Base-by-base conservation (phyloP, 2,113 vertebrate genomes). In the Halichoerus grypus region DNA sequence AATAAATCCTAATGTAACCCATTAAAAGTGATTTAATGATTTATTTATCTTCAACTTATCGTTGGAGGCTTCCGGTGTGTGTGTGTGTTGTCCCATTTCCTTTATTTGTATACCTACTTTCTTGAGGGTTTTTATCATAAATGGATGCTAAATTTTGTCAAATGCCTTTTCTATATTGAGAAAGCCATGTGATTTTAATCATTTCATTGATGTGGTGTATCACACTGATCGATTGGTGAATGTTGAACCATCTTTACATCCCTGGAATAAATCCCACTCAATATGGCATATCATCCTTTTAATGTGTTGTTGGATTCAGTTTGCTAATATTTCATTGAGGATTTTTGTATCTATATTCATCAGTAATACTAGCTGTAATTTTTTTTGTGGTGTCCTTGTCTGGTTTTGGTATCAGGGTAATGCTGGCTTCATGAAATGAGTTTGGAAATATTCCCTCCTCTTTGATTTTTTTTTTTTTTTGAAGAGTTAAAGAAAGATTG, bases 11-110 rank as follows among this genome's bases (percentile, higher is more conserved):
- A 83, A 61, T 67, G 59, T 28, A 80, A 57, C 18, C 15, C 15
- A 63, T 46, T 84, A 61, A 71, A 88, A 95, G 53, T 72, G 16
- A 28, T 57, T 76, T 82, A 85, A 21, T 76, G 5, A 65, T 46
- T 72, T 67, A 74, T 77, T 59, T 89, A 63, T 83, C 42, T 94
- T 93, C n/a, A 90, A 33, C 24, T 82, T 22, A 39, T 92, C 31
- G 79, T 15, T 82, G 79, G 21, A 72, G 14, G 10, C 51, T 92
- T 49, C 46, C 57, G 15, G 22, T 65, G 3, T 49, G 1, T 59
- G 12, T 83, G n/a, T 63, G 39, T 53, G 65, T 28, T 67, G 63
- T 90, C 39, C 51, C 31, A 79, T 67, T 82, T 92, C 39, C 67
- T 71, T 76, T 77, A 49, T 24, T 39, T 89, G 15, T 53, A 53